Base-by-base conservation (phyloP, 2,113 vertebrate species). In the Noctilio leporinus region DNA sequence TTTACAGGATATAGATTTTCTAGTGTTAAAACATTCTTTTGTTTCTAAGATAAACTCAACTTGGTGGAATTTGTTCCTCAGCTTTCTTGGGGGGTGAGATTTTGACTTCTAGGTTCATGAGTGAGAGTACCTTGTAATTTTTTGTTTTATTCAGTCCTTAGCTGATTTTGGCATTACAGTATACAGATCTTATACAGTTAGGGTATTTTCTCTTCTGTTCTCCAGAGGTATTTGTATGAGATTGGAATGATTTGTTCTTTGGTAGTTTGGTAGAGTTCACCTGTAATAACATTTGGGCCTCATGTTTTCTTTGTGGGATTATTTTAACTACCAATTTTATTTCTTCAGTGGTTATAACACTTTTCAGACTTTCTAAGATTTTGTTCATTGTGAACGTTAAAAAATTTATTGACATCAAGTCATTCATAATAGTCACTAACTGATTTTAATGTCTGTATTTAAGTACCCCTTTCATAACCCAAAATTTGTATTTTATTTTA, bases 251-350 rank as follows among this genome's bases (percentile, higher is more conserved):
- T 94, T 94, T 86, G n/a, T 80, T 89, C 67, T 77, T 65, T 85
- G 38, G 33, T 73, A 92, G 49, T 81, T 93, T 80, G 47, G 72
- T 89, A 45, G n/a, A 33, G 38, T 64, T 92, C 57, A 85, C 73
- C 78, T 89, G 80, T 80, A 92, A 89, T 85, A 85, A 92, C 73
- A 94, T 45, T 85, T 83, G 69, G 59, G n/a, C n/a, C 47, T 81
- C 77, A 86, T 89, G 64, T 47, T 92, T 93, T 94, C 65, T 75
- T 85, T 92, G 55, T 86, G 55, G 85, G 51, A 80, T 89, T 89
- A 89, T 94, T 96, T 84, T 84, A 78, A 85, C 62, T 80, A 84
- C 62, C 77, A n/a, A 78, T 94, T 94, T 96, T 89, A 80, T 89
- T 96, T 89, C 93, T 89, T 80, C n/a, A n/a, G 72, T 92, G 62